Evolutionary conservation across 2,888 invertebrate genomes (phyloP), one percentile per base, ranked within the genome.

Genomic region (Andrena fulva): DNA sequence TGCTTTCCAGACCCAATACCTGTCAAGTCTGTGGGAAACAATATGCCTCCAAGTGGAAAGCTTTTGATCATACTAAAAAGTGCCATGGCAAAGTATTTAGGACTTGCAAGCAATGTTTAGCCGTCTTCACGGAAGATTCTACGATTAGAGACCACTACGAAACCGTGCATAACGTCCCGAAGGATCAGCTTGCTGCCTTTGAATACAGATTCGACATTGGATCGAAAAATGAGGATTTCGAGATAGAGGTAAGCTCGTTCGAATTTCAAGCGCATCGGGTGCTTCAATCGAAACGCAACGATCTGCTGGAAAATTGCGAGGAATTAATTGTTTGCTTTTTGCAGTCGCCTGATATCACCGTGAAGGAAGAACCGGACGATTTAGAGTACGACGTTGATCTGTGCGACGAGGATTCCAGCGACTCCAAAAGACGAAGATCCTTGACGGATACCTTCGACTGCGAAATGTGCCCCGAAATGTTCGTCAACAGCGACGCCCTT

Each of bases 11-110:
- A 64, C 93, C 95, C 0, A 95, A 95, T 33, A 95, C 95, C 0
- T 96, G 96, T 85, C 94, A 95, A 33, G 95, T 96, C 0, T 96
- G 96, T 86, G 96, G 95, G 0, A 95, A 95, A 88, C 95, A 95
- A 80, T 95, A 95, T 86, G 95, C 95, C 0, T 95, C 95, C 0
- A 95, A 95, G 79, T 95, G 95, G 95, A 96, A 96, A 86, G 95
- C 95, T 0, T 95, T 95, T 77, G 95, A 95, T 88, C 96, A 96
- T 86, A 93, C 95, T 56, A 95, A 95, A 82, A 95, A 95, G 82
- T 95, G 95, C 33, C 96, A 96, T 87, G 95, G 95, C 0, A 94
- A 95, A 66, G 95, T 95, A 35, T 95, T 95, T 82, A 94, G 94
- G 59, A 95, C 95, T 0, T 96, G 96, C 83, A 95, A 95, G 91